Percentiles rank a stretch among this genome's conserved stretches.
Conservation (phyloP, 2,888 invertebrate species). For the Cheilosia impressa region DNA sequence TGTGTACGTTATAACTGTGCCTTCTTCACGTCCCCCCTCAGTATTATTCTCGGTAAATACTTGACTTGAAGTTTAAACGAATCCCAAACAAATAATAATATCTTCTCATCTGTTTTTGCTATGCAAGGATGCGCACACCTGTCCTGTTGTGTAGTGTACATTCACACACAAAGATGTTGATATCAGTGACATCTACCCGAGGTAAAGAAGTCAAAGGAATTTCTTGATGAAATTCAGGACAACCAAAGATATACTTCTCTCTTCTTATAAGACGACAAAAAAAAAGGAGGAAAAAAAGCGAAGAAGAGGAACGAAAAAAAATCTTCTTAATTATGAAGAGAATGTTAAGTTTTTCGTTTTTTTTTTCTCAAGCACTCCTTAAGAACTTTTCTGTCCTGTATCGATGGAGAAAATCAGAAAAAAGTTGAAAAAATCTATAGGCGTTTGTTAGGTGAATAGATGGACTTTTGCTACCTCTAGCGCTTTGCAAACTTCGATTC, state of each 20-base stretch:
- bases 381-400: constrained; percentile 53
- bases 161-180: constrained; percentile 58
- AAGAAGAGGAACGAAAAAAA: constrained; percentile 25
- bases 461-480: constrained; percentile 50
- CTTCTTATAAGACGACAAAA: constrained; percentile 8
- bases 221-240: constrained; percentile 65
- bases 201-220: constrained; percentile 63
- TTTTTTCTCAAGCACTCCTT: constrained; percentile 43
- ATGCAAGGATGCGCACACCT: constrained; percentile 74
- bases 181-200: constrained; percentile 66
- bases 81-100: constrained; percentile 65
- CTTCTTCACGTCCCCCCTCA: constrained; percentile 30
- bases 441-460: constrained; percentile 41
- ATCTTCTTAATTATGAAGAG: constrained; percentile 67
- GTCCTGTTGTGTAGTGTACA: constrained; percentile 46
- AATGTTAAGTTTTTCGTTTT: constrained; percentile 51
- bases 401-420: constrained; percentile 49
- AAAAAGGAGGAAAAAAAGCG: constrained; percentile 14
- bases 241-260: constrained; percentile 43
- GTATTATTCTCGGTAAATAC: constrained; percentile 44
- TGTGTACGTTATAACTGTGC: constrained; percentile 19
- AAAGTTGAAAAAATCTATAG: constrained; percentile 27
- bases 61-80: constrained; percentile 57
- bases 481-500: constrained; percentile 49
- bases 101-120: constrained; percentile 38